Percentiles rank a stretch among this genome's conserved stretches.
Conservation (phyloP, 2,797 vertebrate genomes). For the Alauda arvensis region DNA sequence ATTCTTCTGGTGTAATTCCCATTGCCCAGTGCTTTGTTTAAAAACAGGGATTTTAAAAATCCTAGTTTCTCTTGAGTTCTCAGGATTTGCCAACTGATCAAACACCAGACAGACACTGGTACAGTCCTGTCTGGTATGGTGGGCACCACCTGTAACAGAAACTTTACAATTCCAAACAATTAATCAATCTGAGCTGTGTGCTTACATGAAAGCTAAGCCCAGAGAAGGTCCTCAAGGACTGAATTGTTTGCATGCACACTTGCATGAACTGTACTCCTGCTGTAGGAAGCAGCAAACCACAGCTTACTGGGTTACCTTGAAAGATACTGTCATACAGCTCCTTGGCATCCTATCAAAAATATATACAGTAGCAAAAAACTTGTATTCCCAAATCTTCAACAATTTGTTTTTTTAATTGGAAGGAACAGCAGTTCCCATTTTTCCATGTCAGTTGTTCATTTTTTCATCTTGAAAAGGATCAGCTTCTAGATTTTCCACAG, state of each 20-base stretch:
- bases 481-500: background rate
- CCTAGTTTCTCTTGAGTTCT: constrained; percentile 25
- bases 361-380: background rate
- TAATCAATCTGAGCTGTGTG: background rate
- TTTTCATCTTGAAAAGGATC: background rate
- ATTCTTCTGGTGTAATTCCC: background rate
- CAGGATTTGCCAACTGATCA: background rate
- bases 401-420: background rate
- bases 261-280: no score
- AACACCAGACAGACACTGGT: no score
- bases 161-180: background rate
- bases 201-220: background rate
- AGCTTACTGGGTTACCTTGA: background rate
- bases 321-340: background rate
- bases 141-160: background rate
- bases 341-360: background rate
- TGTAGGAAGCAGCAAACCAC: background rate
- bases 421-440: background rate
- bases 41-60: constrained; percentile 57
- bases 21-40: background rate
- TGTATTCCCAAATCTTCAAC: background rate
- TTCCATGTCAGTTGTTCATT: background rate
- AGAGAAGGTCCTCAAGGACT: background rate
- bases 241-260: no score
- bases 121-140: background rate